A percentile compares a stretch with the other conserved stretches of the same genome.
Evolutionary conservation across 2,888 invertebrate species (phyloP).

Genomic region (Thyatira batis): DNA sequence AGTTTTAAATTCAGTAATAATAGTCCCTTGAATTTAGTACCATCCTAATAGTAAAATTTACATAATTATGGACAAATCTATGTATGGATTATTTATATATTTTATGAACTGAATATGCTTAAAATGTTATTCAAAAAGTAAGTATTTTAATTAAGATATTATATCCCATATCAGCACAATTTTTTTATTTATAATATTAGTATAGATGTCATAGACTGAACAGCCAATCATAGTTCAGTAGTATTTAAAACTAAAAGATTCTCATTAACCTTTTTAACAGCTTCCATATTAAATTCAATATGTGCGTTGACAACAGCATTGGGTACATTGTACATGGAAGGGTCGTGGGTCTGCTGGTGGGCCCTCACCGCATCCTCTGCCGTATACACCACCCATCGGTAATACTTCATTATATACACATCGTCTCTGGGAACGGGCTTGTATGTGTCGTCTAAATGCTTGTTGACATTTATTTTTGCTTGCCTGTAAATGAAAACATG

Average conservation of each 20-base stretch:
- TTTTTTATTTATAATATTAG: too few species aligned
- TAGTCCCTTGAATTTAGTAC: too few species aligned
- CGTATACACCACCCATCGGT: constrained; percentile 80
- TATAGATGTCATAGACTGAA: too few species aligned
- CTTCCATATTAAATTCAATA: constrained; percentile 91
- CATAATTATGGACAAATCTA: too few species aligned
- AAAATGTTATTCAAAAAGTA: too few species aligned
- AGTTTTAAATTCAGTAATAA: too few species aligned
- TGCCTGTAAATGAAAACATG: constrained; percentile 38
- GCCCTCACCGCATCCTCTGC: constrained; percentile 89
- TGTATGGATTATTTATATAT: too few species aligned
- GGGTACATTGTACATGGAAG: constrained; percentile 90
- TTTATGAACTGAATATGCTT: too few species aligned
- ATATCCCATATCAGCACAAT: too few species aligned
- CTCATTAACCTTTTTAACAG: constrained; percentile 83
- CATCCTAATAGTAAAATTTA: too few species aligned
- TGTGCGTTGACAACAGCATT: constrained; percentile 86
- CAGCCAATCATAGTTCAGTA: too few species aligned
- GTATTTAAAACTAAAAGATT: background rate
- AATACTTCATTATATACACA: constrained; percentile 85
- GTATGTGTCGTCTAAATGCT: constrained; percentile 82
- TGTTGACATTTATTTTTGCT: constrained; percentile 63
- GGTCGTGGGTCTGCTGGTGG: constrained; percentile 91
- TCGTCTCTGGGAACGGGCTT: constrained; percentile 76
- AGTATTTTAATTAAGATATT: too few species aligned